These are phyloP conservation scores for Idris sp. DNA, from an alignment of 1,140 invertebrate species.

Conservation along the genomic window DNA sequence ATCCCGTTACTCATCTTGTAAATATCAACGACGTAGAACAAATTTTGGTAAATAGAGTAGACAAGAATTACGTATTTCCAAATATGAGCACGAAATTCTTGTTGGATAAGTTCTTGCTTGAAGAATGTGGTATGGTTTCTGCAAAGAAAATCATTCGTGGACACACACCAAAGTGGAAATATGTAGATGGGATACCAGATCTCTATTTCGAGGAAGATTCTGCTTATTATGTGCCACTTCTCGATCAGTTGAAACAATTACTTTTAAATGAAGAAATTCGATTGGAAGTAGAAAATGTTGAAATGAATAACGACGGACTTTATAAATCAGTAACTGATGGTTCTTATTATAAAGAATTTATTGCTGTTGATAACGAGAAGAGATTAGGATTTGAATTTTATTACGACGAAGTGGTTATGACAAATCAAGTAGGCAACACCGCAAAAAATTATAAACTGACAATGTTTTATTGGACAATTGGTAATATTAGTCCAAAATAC, in stretches of 20 bases:
- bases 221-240: slow-evolving; percentile 11
- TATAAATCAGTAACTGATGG: slow-evolving; percentile 23
- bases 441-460: slow-evolving; percentile 33
- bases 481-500: slow-evolving; percentile 18
- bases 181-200: slow-evolving; percentile 17
- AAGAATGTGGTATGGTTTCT: slow-evolving; percentile 8
- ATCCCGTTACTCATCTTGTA: too few relatives aligned
- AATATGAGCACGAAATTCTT: slow-evolving; percentile 11
- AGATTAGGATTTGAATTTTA: slow-evolving; percentile 22
- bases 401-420: slow-evolving; percentile 18
- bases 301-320: not conserved
- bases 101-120: slow-evolving; percentile 5
- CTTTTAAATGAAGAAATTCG: slow-evolving; percentile 12
- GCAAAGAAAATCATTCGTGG: slow-evolving; percentile 8
- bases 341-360: slow-evolving; percentile 17
- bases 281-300: slow-evolving; percentile 1
- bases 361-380: not conserved
- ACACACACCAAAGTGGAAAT: slow-evolving; percentile 8
- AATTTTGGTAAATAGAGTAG: slow-evolving; percentile 7
- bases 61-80: slow-evolving; percentile 5
- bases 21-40: slow-evolving; percentile 9
- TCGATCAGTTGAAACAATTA: slow-evolving; percentile 10
- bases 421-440: slow-evolving; percentile 9
- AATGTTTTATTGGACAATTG: slow-evolving; percentile 30
- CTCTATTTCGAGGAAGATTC: slow-evolving; percentile 8